phyloP scores from a whole-genome alignment of 2,797 vertebrate species.

The Anguilla megastoma region DNA sequence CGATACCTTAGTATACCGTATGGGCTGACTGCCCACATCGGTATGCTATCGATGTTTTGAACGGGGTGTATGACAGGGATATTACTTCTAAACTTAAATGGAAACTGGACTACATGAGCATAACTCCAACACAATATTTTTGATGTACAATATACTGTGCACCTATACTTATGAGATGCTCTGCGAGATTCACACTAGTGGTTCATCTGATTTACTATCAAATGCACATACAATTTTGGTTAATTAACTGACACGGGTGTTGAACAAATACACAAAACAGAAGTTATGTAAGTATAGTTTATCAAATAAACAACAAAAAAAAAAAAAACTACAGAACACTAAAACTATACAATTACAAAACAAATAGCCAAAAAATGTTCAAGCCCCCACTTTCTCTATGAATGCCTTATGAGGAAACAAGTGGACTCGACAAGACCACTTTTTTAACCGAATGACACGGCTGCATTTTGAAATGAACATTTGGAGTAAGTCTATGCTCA shows the following conservation, averaged over 20 bases:
- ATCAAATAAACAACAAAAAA: slow-evolving; percentile 12
- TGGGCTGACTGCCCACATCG: no score
- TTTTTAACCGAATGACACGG: neutral
- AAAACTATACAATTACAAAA: neutral
- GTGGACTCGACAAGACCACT: no score
- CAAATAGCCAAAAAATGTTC: neutral
- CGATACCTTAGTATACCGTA: no score
- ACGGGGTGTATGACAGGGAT: no score
- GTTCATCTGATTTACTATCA: neutral
- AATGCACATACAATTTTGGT: neutral
- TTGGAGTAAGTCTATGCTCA: neutral
- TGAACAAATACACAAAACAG: neutral
- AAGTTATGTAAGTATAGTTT: neutral
- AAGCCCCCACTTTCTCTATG: neutral
- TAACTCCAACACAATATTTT: neutral
- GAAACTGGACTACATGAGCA: neutral
- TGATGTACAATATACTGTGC: neutral
- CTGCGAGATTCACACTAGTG: neutral
- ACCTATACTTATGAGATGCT: neutral
- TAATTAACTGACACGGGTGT: neutral
- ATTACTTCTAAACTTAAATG: neutral
- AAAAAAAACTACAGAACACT: neutral
- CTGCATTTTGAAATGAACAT: neutral
- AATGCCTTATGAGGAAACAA: neutral
- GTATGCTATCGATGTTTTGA: no score